Percentiles rank a stretch among this genome's conserved stretches.
Evolutionary conservation across 2,888 invertebrate species (phyloP).

Genomic region (Ichneumon xanthorius): DNA sequence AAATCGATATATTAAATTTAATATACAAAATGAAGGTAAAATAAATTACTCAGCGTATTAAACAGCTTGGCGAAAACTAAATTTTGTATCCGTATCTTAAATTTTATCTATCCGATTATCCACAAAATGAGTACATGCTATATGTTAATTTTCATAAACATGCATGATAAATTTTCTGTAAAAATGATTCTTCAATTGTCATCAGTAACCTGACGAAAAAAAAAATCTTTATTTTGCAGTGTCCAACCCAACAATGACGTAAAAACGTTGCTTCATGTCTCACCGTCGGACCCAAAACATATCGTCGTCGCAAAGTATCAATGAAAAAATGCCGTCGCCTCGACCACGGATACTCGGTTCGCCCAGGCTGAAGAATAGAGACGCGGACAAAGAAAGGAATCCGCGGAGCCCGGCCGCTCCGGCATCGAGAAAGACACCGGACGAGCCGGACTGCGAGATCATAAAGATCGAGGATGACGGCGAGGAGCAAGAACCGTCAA

Average conservation of each 20-base stretch:
- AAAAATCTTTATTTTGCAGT: background rate
- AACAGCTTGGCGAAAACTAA: no score
- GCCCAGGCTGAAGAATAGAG: background rate
- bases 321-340: conserved; percentile 13
- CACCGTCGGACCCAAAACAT: background rate
- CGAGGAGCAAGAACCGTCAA: background rate
- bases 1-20: no score
- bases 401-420: background rate
- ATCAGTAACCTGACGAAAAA: no score
- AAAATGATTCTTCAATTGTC: no score
- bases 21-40: no score
- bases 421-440: background rate
- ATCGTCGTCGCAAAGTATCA: background rate
- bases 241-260: background rate
- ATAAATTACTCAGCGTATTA: no score
- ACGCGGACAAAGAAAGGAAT: background rate
- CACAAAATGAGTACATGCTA: no score
- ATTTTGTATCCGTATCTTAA: no score
- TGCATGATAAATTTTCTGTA: no score
- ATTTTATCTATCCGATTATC: no score
- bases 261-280: background rate
- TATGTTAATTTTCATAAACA: no score
- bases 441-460: conserved; percentile 33
- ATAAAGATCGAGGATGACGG: conserved; percentile 26
- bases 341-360: conserved; percentile 48